These are phyloP conservation scores for Chrysolina haemoptera DNA, from an alignment of 2,888 invertebrate genomes.

Conservation along the genomic window DNA sequence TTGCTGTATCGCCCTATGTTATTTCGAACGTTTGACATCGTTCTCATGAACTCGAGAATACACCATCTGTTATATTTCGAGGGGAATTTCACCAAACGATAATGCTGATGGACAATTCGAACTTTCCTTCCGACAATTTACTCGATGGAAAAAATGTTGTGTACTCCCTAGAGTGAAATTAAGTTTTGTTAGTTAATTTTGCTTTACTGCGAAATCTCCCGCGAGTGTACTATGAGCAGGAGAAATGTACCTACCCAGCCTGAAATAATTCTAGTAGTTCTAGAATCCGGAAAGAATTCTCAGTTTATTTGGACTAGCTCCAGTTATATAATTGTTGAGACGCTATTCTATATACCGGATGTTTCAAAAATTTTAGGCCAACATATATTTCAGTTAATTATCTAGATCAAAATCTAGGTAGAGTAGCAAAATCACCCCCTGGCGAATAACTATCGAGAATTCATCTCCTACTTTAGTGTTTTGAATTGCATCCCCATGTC, in stretches of 20 bases:
- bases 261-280: background rate
- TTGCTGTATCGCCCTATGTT: no score
- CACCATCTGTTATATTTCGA: background rate
- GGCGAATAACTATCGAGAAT: no score
- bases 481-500: no score
- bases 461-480: no score
- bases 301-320: background rate
- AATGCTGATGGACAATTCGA: background rate
- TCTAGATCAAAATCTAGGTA: no score
- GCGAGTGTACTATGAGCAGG: background rate
- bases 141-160: slow-evolving; percentile 15
- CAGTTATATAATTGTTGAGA: background rate
- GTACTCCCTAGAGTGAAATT: slow-evolving; percentile 18
- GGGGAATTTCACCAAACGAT: background rate
- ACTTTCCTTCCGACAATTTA: background rate
- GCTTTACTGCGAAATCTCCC: background rate
- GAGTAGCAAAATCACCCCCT: no score
- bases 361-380: no score
- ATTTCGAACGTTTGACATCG: no score
- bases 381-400: no score
- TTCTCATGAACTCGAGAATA: no score
- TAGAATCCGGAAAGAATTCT: slow-evolving; percentile 5
- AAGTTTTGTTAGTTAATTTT: slow-evolving; percentile 18
- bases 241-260: slow-evolving; percentile 9
- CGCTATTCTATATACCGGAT: no score